Base-by-base conservation (phyloP, 2,113 vertebrate species). In the Sturnira hondurensis region DNA sequence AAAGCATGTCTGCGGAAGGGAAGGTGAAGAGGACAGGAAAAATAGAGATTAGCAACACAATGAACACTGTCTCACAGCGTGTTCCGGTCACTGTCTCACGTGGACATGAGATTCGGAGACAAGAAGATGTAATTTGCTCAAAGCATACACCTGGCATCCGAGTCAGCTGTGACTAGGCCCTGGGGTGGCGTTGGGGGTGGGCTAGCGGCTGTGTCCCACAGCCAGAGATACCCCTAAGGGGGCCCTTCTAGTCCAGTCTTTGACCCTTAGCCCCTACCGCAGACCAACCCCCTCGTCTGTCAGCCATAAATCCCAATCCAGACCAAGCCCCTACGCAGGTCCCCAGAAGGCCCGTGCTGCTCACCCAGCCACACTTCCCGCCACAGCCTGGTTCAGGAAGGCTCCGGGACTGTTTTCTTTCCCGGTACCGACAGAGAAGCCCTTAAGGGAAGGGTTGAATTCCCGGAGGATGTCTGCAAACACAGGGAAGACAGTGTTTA, bases 381-480 rank as follows among this genome's bases (percentile, higher is more conserved):
- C 1, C 56, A 98, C 98, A 0, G 98, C 99, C 92, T 98, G 98
- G 92, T 99, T 99, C 26, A 99, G 50, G 17, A 94, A 81, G 85
- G 99, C 97, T 2, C 91, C 77, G 0, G 8, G 0, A 4, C 94
- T 88, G 78, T 58, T 22, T 50, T 98, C 0, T 0, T 0, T 96
- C 54, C 98, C 98, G 1, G 43, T 98, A 85, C 98, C 98, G 80
- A 0, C 38, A 26, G 99, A 98, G 95, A 98, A 99, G 1, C 99
- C 99, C 68, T 31, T 38, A 76, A 99, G 96, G 24, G 89, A 92
- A 36, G 98, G 98, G 87, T 98, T 99, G 97, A 98, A 99, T 76
- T 98, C 97, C 80, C 98, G 98, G 91, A 99, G 97, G 83, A 99
- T 98, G 65, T 99, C 99, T 99, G 94, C 17, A 98, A 97, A 98